Evolutionary conservation across 2,797 vertebrate genomes (phyloP).

Genomic region (Jordanella pulchra): DNA sequence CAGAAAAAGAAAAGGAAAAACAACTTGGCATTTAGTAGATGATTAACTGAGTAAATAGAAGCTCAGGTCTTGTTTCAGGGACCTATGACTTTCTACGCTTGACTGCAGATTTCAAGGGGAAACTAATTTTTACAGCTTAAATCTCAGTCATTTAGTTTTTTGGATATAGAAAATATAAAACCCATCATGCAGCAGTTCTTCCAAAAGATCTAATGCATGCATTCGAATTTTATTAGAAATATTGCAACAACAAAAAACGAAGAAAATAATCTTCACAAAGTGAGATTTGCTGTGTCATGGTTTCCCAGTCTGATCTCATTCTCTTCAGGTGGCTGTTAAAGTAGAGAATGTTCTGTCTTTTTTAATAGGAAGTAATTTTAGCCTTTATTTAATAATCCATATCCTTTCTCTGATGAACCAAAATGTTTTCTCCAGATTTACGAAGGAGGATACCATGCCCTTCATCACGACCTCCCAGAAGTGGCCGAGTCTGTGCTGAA

Average conservation of each 20-base stretch:
- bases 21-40: background rate
- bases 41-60: too few relatives aligned
- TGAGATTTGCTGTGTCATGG: background rate
- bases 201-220: background rate
- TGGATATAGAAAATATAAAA: background rate
- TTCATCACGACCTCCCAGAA: constrained; percentile 93
- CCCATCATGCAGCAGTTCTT: background rate
- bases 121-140: background rate
- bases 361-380: background rate
- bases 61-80: too few relatives aligned
- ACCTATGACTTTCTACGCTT: background rate
- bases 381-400: background rate
- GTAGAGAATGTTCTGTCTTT: background rate
- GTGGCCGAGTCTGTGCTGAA: constrained; percentile 86
- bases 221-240: background rate
- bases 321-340: background rate
- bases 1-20: too few relatives aligned
- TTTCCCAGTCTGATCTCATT: background rate
- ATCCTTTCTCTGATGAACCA: background rate
- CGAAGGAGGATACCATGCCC: constrained; percentile 90
- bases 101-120: background rate
- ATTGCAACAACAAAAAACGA: too few relatives aligned
- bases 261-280: too few relatives aligned
- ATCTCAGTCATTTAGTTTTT: background rate
- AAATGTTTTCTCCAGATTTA: constrained; percentile 83